phyloP scores from a whole-genome alignment of 2,888 invertebrate species.

The Therioaphis trifolii region DNA sequence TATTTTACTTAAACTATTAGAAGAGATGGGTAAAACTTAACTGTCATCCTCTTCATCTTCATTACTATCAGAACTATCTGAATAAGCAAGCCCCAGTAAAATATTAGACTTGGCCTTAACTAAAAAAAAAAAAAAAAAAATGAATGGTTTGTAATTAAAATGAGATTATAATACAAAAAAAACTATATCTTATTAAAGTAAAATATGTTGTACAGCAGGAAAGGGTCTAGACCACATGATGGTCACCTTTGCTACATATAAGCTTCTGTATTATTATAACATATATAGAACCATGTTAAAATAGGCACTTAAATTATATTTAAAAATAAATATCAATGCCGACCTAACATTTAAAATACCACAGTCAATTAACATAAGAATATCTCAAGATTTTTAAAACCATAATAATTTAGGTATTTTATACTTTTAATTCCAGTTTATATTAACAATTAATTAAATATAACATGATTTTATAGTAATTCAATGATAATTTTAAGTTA shows the following conservation, averaged over 20 bases:
- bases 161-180: background rate
- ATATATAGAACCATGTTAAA: too few species aligned
- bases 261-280: background rate
- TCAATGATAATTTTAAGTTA: too few species aligned
- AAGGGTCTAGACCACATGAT: background rate
- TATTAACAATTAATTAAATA: too few species aligned
- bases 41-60: background rate
- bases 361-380: too few species aligned
- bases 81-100: slow-evolving; percentile 53
- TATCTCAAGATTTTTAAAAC: too few species aligned
- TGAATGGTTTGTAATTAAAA: background rate
- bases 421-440: too few species aligned
- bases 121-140: slow-evolving; percentile 6
- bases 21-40: background rate
- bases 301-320: too few species aligned
- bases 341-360: too few species aligned
- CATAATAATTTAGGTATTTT: too few species aligned
- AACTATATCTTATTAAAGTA: background rate
- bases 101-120: slow-evolving; percentile 32
- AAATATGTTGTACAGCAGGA: background rate
- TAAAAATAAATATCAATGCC: too few species aligned
- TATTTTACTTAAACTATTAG: slow-evolving; percentile 1
- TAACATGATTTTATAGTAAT: too few species aligned
- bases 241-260: too few species aligned
- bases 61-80: slow-evolving; percentile 52